phyloP scores from a whole-genome alignment of 2,888 invertebrate species.

The Synergus umbraculus region DNA sequence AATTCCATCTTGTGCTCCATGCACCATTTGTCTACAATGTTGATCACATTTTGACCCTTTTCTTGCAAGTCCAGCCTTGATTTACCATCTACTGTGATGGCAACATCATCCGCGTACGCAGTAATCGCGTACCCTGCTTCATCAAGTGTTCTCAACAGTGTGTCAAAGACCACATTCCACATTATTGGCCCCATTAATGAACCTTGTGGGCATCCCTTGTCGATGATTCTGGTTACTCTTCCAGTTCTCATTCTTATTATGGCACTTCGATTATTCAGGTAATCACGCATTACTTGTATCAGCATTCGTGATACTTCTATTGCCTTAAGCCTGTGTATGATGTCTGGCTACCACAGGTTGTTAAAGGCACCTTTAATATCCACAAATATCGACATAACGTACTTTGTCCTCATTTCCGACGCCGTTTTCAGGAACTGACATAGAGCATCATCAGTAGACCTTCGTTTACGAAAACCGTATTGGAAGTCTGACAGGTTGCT shows the following conservation, averaged over 20 bases:
- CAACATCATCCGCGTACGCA: constrained; percentile 54
- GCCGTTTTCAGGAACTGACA: no score
- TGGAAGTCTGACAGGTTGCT: not conserved
- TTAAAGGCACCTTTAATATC: not conserved
- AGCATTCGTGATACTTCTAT: no score
- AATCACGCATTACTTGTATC: no score
- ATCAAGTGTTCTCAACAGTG: not conserved
- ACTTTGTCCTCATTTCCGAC: no score
- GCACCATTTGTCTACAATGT: constrained; percentile 18
- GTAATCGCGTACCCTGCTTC: constrained; percentile 1
- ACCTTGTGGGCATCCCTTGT: constrained; percentile 53
- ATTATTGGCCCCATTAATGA: constrained; percentile 47
- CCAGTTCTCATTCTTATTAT: no score
- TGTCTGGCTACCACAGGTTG: no score
- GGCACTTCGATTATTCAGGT: no score
- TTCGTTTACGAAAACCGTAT: constrained; percentile 9
- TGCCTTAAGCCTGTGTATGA: no score
- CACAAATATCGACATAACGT: not conserved
- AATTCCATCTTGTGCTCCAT: constrained; percentile 32
- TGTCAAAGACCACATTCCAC: constrained; percentile 48
- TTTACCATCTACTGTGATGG: constrained; percentile 40
- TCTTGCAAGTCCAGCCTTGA: constrained; percentile 35
- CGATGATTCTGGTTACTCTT: not conserved
- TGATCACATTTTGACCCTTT: constrained; percentile 20
- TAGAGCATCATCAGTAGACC: not conserved